Evolutionary conservation across 2,797 vertebrate species (phyloP).

Genomic region (Pampus argenteus): DNA sequence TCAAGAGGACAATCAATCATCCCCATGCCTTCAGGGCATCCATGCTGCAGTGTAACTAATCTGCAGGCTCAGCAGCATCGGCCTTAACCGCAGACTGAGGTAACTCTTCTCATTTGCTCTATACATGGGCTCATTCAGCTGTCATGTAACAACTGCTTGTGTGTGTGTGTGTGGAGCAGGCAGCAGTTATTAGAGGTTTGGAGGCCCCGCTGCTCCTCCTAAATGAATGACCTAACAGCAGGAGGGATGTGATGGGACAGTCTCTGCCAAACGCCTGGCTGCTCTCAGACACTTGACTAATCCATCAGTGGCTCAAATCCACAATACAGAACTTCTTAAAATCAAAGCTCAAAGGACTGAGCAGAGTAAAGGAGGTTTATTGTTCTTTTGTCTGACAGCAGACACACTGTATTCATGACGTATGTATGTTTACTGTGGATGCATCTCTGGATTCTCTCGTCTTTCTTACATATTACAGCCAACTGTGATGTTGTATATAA

Average conservation of each 20-base stretch:
- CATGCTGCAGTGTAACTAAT: slow-evolving; percentile 62
- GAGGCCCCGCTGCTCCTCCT: slow-evolving; percentile 63
- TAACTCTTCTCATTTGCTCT: slow-evolving; percentile 50
- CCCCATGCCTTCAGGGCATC: slow-evolving; percentile 46
- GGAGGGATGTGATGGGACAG: slow-evolving; percentile 71
- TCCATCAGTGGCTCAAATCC: slow-evolving; percentile 56
- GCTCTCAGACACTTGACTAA: slow-evolving; percentile 57
- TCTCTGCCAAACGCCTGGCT: slow-evolving; percentile 69
- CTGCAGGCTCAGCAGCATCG: slow-evolving; percentile 55
- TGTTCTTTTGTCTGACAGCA: slow-evolving; percentile 34
- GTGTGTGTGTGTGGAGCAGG: slow-evolving; percentile 39
- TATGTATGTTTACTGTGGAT: neutral
- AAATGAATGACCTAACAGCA: slow-evolving; percentile 77
- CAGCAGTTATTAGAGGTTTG: slow-evolving; percentile 72
- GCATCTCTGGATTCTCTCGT: neutral
- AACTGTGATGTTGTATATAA: neutral
- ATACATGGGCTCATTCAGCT: slow-evolving; percentile 45
- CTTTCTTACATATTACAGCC: neutral
- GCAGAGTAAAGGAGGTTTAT: slow-evolving; percentile 24
- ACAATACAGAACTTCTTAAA: slow-evolving; percentile 50
- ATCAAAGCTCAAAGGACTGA: slow-evolving; percentile 36
- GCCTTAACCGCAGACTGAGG: slow-evolving; percentile 54
- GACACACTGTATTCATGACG: neutral
- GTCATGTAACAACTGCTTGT: slow-evolving; percentile 55
- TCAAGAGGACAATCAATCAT: slow-evolving; percentile 66